Evolutionary conservation across 2,797 vertebrate genomes (phyloP), one percentile per base, ranked within the genome.

Genomic region (Xiphophorus birchmanni): DNA sequence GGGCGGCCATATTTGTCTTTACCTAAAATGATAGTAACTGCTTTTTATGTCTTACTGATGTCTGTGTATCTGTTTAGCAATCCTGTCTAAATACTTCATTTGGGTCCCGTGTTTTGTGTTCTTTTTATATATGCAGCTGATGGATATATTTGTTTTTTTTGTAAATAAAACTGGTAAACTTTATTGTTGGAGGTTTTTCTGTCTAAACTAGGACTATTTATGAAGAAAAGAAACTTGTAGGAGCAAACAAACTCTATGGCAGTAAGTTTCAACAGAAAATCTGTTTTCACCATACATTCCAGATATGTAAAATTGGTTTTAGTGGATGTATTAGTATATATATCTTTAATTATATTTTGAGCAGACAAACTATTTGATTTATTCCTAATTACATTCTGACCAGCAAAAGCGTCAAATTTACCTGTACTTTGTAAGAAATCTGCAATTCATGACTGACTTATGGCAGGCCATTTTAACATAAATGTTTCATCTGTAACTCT

Each of bases 111-210:
- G 77, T 3, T 63, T 60, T 40, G 4, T 32, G n/a, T 47, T 71
- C 5, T 40, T 11, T 12, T 80, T 84, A 78, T 80, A 81, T 56
- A 73, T 78, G 52, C 77, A 75, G 11, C 75, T 63, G 26, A 73
- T 2, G 3, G 40, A 13, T 82, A 8, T 15, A 72, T 80, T 8
- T 86, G 23, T 88, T 32, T 63, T 63, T 89, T 89, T 81, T 83
- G 18, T 87, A 80, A 94, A 91, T 93, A 94, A 93, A 93, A 18
- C 5, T 18, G 4, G 23, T 84, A 54, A 60, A 48, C 77, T 26
- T 44, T 29, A 18, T 35, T 13, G 40, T 18, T 79, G 50, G 45
- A n/a, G 23, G 26, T 29, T 72, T 45, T 15, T 45, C 0, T 72
- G 15, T n/a, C 12, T 72, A 69, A 42, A 42, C 8, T 21, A 21